phyloP scores from a whole-genome alignment of 1,140 invertebrate species.

The Aphaenogaster ashmeadi region DNA sequence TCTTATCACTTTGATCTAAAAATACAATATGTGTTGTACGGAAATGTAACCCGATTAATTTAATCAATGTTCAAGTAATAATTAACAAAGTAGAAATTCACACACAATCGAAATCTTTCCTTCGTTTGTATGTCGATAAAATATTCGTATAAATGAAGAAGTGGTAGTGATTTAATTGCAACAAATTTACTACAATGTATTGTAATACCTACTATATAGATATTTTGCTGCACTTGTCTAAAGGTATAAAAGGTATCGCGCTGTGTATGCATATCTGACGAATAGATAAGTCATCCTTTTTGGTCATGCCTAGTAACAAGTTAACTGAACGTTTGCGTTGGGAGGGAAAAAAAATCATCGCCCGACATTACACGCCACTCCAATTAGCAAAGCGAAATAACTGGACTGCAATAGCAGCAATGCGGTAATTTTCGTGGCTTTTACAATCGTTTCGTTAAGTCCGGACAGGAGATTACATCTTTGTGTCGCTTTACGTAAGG shows the following conservation, averaged over 20 bases:
- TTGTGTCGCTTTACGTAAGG: conserved; percentile 45
- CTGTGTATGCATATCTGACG: conserved; percentile 2
- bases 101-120: neutral
- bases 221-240: conserved; percentile 21
- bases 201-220: conserved; percentile 36
- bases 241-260: conserved; percentile 27
- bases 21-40: neutral
- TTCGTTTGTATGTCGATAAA: neutral
- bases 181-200: conserved; percentile 34
- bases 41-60: neutral
- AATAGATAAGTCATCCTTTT: conserved; percentile 6
- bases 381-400: conserved; percentile 47
- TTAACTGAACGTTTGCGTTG: neutral
- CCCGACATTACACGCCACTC: neutral
- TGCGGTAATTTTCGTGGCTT: neutral
- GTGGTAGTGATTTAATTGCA: neutral
- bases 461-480: neutral
- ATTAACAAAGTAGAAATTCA: neutral
- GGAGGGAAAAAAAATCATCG: neutral
- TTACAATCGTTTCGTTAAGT: conserved; percentile 35
- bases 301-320: conserved; percentile 11
- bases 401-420: conserved; percentile 45
- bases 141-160: neutral
- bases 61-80: conserved; percentile 6
- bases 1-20: neutral